Percentiles rank a stretch among this genome's conserved stretches.
Conservation (phyloP, 2,113 vertebrate species). For the Peromyscus maniculatus region DNA sequence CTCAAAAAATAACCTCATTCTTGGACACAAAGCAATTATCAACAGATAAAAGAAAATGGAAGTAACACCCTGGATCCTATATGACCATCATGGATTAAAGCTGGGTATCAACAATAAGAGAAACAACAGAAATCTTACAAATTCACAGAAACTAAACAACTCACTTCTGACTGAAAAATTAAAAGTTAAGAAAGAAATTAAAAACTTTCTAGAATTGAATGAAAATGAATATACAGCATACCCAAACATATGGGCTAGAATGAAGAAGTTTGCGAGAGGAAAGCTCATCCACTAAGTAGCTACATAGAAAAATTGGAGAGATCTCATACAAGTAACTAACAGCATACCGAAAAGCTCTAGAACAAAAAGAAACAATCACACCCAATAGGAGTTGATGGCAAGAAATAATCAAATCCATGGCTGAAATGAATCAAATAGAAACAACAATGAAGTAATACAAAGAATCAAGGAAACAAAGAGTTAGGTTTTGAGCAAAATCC, state of each 20-base stretch:
- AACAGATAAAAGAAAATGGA: background rate
- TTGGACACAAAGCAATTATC: background rate
- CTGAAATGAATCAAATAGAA: background rate
- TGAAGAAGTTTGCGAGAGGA: background rate
- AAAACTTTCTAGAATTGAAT: background rate
- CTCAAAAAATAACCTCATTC: background rate
- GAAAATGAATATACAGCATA: background rate
- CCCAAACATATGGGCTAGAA: background rate
- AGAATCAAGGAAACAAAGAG: background rate
- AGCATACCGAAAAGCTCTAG: background rate
- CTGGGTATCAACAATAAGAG: background rate
- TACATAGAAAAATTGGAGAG: background rate
- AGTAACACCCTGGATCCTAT: background rate
- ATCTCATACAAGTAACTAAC: background rate
- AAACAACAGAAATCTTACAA: background rate
- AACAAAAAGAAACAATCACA: background rate
- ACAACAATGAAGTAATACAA: background rate
- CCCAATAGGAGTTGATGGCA: background rate
- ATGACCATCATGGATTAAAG: background rate
- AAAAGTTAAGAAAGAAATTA: background rate
- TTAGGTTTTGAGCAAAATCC: background rate
- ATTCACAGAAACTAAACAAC: background rate
- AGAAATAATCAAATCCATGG: background rate
- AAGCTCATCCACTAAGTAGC: background rate
- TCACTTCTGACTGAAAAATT: background rate